Evolutionary conservation across 1,140 invertebrate species (phyloP), one percentile per base, ranked within the genome.

Genomic region (Trinorchestia longiramus): DNA sequence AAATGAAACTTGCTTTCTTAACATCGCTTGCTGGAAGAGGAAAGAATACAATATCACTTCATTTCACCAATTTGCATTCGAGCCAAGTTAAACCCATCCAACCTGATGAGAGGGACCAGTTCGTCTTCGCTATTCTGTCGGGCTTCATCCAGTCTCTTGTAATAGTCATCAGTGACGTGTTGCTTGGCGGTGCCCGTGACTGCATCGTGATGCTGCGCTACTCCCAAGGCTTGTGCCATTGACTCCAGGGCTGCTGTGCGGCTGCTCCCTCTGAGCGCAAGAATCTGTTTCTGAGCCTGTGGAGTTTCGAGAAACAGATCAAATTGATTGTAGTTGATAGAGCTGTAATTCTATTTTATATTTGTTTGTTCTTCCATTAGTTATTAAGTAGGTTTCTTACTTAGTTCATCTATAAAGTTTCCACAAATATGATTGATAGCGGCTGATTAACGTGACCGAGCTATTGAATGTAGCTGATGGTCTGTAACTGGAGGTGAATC

Each of bases 121-220:
- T 94, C 92, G 8, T 94, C 92, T 36, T 94, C 41, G 44, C 43
- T 47, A 36, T 19, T 45, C 92, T 40, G 43, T 45, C 28, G 43
- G 0, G 98, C 98, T 96, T 98, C 97, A 23, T 97, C 97, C 19
- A 99, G 97, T 96, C 98, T 97, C 96, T 98, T 97, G 0, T 98
- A 98, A 97, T 99, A 99, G 97, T 99, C 99, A 28, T 98, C 97
- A 0, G 99, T 98, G 0, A 99, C 99, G 95, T 98, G 98, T 97
- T 99, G 98, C 97, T 99, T 99, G 97, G 99, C 99, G 0, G 99
- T 99, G n/a, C 99, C 97, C 19, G 97, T 98, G 6, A 98, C 97
- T 43, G 97, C 98, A 97, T 98, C 98, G 97, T 98, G 98, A 97
- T 98, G 98, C 96, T 98, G 98, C 57, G 97, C 97, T 8, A 98